These are phyloP conservation scores for Mesocricetus auratus DNA, from an alignment of 2,113 vertebrate genomes.

Conservation along the genomic window DNA sequence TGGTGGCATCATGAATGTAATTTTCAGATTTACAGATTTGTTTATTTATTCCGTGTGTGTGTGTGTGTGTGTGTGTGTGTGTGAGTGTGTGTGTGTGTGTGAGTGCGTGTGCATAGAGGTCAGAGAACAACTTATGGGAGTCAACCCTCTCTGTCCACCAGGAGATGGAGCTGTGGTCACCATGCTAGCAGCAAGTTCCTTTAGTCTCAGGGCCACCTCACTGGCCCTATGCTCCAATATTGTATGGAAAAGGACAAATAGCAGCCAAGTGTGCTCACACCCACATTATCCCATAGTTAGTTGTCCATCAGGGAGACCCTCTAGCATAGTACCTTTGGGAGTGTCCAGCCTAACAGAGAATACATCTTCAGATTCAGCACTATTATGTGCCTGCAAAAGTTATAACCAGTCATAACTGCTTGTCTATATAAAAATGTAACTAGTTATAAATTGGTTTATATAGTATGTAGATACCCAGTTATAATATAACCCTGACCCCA, in stretches of 20 bases:
- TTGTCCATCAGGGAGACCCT: no score
- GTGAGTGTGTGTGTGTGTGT: neutral
- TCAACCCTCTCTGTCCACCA: neutral
- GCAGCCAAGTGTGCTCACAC: neutral
- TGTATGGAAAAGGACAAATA: neutral
- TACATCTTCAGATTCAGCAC: neutral
- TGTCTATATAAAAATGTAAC: neutral
- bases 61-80: neutral
- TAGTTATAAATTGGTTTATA: neutral
- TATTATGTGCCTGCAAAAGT: neutral
- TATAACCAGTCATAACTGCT: neutral
- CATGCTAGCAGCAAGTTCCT: neutral
- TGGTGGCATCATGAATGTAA: neutral
- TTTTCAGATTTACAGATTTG: neutral
- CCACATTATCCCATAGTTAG: neutral
- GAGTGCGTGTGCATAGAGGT: neutral
- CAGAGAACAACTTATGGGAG: neutral
- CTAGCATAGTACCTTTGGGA: neutral
- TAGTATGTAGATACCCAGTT: neutral
- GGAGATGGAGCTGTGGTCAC: no score
- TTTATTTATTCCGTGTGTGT: neutral
- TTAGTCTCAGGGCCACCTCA: no score
- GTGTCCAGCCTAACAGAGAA: neutral
- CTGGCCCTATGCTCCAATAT: neutral
- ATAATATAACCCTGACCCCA: neutral